phyloP scores from a whole-genome alignment of 1,140 invertebrate species.

The Paraescarpia echinospica region DNA sequence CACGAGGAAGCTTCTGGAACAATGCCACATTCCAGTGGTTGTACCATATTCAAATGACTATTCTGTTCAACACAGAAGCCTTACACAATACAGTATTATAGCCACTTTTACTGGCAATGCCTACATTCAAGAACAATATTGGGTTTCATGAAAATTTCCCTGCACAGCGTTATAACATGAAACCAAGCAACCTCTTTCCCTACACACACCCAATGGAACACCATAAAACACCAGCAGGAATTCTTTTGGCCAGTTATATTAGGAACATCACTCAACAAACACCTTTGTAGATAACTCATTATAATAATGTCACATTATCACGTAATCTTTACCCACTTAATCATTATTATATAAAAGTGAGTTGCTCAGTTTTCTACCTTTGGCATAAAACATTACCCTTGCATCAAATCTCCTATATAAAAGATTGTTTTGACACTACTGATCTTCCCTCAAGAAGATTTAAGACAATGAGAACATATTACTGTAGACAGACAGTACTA shows the following conservation, averaged over 20 bases:
- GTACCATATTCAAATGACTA: not conserved
- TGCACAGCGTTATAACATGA: not conserved
- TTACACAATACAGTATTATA: not conserved
- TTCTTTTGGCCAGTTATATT: not conserved
- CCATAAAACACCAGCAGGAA: not conserved
- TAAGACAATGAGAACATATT: not conserved
- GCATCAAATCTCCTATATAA: not conserved
- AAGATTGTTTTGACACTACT: not conserved
- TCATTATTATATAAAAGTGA: not conserved
- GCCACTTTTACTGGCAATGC: not conserved
- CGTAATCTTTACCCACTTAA: not conserved
- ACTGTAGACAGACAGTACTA: not conserved
- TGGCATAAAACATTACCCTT: conserved; percentile 1
- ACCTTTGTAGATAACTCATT: not conserved
- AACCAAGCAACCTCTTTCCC: not conserved
- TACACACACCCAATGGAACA: not conserved
- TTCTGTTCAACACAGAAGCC: not conserved
- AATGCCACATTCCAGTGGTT: not conserved
- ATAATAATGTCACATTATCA: not conserved
- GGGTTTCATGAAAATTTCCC: not conserved
- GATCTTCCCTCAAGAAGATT: not conserved
- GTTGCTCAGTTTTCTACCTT: not conserved
- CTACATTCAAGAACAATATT: not conserved
- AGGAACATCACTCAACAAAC: not conserved
- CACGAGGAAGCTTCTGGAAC: not conserved